These are phyloP conservation scores for Ostrea denselamellosa DNA, from an alignment of 1,140 invertebrate species.

Conservation along the genomic window DNA sequence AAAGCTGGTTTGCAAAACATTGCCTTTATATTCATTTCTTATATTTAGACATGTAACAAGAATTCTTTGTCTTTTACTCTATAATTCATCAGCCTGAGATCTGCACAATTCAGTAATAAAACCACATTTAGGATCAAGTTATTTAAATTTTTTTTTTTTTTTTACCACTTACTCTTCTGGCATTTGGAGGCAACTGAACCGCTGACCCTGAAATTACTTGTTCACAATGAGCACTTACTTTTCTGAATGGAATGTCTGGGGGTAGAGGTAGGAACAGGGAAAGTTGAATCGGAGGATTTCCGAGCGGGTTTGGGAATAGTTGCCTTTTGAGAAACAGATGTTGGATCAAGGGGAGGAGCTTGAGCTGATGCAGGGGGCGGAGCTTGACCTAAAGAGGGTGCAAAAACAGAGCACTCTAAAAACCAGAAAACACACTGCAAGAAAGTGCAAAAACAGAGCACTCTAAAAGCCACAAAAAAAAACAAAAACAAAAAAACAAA, in stretches of 20 bases:
- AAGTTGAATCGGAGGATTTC: conserved; percentile 2
- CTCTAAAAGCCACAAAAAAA: conserved; percentile 21
- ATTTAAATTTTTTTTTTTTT: too few species aligned
- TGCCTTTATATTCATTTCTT: too few species aligned
- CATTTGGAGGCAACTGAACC: neutral
- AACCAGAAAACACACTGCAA: neutral
- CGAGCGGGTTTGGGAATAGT: conserved; percentile 12
- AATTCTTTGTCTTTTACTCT: too few species aligned
- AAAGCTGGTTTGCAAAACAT: too few species aligned
- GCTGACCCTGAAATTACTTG: neutral
- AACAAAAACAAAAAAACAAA: too few species aligned
- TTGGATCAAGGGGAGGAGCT: neutral
- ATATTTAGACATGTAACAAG: too few species aligned
- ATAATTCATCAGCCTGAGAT: too few species aligned
- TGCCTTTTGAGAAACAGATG: conserved; percentile 23
- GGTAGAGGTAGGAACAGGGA: conserved; percentile 35
- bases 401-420: conserved; percentile 40
- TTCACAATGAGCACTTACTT: neutral
- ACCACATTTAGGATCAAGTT: too few species aligned
- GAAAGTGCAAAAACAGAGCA: conserved; percentile 23
- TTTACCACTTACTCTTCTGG: neutral
- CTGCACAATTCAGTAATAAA: too few species aligned
- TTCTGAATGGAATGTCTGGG: neutral
- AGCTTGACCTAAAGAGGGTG: conserved; percentile 33
- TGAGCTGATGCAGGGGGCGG: conserved; percentile 8